Conservation (phyloP, 2,113 vertebrate genomes). For the Gadus macrocephalus region DNA sequence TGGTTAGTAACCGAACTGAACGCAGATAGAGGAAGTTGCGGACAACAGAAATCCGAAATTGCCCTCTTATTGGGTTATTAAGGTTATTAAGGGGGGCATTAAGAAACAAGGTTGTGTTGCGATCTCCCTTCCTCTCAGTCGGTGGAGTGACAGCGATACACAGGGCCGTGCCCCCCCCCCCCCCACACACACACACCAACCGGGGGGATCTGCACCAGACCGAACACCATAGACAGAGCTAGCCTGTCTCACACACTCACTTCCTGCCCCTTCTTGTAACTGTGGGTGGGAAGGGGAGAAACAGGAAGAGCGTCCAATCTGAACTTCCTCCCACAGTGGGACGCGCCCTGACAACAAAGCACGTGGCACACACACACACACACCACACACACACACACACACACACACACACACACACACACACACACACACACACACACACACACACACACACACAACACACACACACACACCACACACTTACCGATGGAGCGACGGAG, state of each 20-base stretch:
- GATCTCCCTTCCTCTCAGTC: too few species aligned
- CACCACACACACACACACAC: neutral
- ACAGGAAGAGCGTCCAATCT: conserved; percentile 71
- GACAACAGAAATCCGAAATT: too few species aligned
- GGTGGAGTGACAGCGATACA: too few species aligned
- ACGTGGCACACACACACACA: conserved; percentile 3
- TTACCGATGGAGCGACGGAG: conserved; percentile 80
- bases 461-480: conserved; percentile 31
- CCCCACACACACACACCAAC: too few species aligned
- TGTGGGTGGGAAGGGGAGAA: conserved; percentile 61
- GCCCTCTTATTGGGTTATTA: too few species aligned
- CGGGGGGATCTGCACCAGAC: too few species aligned
- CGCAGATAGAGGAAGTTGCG: too few species aligned
- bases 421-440: conserved; percentile 31
- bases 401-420: conserved; percentile 1
- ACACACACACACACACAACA: conserved; percentile 8
- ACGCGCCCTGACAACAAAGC: conserved; percentile 55
- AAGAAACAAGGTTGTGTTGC: too few species aligned
- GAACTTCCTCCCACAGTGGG: conserved; percentile 59
- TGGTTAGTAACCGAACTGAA: too few species aligned
- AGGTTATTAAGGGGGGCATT: too few species aligned
- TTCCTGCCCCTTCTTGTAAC: conserved; percentile 64
- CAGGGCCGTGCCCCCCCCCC: too few species aligned
- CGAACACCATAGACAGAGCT: conserved; percentile 9
- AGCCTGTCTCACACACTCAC: conserved; percentile 14